Conservation (phyloP, 2,888 invertebrate genomes). For the Monochamus alternatus region DNA sequence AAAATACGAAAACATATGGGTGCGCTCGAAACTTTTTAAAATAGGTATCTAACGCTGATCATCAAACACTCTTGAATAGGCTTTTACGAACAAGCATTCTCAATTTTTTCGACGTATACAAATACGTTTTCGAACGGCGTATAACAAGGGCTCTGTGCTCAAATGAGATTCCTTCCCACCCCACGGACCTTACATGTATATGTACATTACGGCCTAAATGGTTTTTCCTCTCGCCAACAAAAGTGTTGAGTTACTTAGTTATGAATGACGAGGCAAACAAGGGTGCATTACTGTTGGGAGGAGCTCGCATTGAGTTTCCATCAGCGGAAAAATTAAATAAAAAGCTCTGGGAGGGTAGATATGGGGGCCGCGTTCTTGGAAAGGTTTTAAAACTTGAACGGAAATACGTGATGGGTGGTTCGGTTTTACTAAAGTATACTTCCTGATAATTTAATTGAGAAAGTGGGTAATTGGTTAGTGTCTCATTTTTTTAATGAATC, state of each 20-base stretch:
- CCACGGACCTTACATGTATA: not conserved
- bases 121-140: not conserved
- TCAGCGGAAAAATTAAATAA: constrained; percentile 20
- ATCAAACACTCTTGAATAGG: too few relatives aligned
- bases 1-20: too few relatives aligned
- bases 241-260: constrained; percentile 20
- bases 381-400: constrained; percentile 9
- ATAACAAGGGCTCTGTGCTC: not conserved
- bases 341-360: not conserved
- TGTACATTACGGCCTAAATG: constrained; percentile 22
- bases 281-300: constrained; percentile 27
- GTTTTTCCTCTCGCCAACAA: not conserved
- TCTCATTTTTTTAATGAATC: too few relatives aligned
- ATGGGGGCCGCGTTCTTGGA: not conserved
- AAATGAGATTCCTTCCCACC: not conserved
- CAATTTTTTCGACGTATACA: too few relatives aligned
- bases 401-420: not conserved
- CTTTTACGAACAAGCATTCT: not conserved
- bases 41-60: too few relatives aligned
- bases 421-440: too few relatives aligned
- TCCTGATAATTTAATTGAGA: too few relatives aligned
- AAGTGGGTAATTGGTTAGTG: too few relatives aligned
- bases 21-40: too few relatives aligned
- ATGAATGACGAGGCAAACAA: constrained; percentile 21
- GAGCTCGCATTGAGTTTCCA: constrained; percentile 27